Conservation (phyloP, 2,797 vertebrate genomes). For the Myotis findleyi region DNA sequence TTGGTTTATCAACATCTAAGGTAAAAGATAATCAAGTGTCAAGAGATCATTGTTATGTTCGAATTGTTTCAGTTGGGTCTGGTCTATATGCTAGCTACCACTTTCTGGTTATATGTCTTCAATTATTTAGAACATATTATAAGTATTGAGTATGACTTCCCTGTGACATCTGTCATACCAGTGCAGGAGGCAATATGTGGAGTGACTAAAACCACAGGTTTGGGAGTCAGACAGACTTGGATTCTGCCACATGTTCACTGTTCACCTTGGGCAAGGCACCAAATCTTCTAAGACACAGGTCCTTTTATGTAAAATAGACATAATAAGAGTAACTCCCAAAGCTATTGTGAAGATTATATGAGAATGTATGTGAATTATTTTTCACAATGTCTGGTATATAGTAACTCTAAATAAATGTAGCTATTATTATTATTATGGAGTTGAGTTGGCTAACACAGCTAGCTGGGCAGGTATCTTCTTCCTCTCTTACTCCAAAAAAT, state of each 20-base stretch:
- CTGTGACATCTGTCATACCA: neutral
- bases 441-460: neutral
- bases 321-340: neutral
- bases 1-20: conserved; percentile 85
- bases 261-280: neutral
- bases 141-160: neutral
- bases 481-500: conserved; percentile 25
- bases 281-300: neutral
- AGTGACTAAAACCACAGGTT: neutral
- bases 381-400: neutral
- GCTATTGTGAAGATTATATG: neutral
- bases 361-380: neutral
- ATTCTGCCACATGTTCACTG: neutral
- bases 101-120: conserved; percentile 6
- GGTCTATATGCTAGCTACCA: conserved; percentile 54
- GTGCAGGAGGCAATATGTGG: neutral
- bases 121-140: neutral
- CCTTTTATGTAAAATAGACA: neutral
- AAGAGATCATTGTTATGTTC: conserved; percentile 73
- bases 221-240: neutral
- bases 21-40: conserved; percentile 85
- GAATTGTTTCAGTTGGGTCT: conserved; percentile 51
- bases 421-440: neutral
- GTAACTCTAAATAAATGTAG: neutral
- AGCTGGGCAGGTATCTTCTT: neutral